Base-by-base conservation (phyloP, 2,113 vertebrate genomes). In the Uria aalge region DNA sequence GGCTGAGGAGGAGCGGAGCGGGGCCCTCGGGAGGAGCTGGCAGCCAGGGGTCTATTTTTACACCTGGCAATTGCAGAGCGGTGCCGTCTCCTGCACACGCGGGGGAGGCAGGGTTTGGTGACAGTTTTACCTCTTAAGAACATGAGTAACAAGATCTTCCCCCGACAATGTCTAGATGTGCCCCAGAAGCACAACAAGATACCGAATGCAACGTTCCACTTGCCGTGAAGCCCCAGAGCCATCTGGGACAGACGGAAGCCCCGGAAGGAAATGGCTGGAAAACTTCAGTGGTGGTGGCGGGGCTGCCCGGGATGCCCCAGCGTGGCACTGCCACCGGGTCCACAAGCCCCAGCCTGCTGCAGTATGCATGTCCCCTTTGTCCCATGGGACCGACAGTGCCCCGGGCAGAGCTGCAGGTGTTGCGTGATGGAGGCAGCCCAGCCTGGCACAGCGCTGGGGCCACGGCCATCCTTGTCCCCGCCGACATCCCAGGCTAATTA, bases 51-150 rank as follows among this genome's bases (percentile, higher is more conserved):
- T 22, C 41, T 67, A 5, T 45, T 59, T 30, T 59, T 8, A 41
- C 47, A 60, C 14, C 66, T 4, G 0, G 69, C 23, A 30, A 0
- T 2, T 1, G 14, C 9, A 3, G 60, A 47, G 71, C 0, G 0
- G 15, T 50, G 64, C 69, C 1, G 0, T 5, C n/a, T 64, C 64
- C 36, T 9, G 36, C 66, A 9, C 11, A 0, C n/a, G 8, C 8
- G 1, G 19, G 47, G 47, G 23, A 59, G 30, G 38, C 15, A 15
- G 59, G 12, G 8, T 4, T 71, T 59, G 52, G 55, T 14, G 55
- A 14, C 2, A 8, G 26, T 30, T 77, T 73, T 34, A 40, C 32
- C 69, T 85, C 29, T 17, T 12, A 22, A n/a, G 59, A 81, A 45
- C 1, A 15, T 0, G 15, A 92, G 34, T 4, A 36, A 22, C 9